Evolutionary conservation across 2,888 invertebrate species (phyloP).

Genomic region (Monopis laevigella): DNA sequence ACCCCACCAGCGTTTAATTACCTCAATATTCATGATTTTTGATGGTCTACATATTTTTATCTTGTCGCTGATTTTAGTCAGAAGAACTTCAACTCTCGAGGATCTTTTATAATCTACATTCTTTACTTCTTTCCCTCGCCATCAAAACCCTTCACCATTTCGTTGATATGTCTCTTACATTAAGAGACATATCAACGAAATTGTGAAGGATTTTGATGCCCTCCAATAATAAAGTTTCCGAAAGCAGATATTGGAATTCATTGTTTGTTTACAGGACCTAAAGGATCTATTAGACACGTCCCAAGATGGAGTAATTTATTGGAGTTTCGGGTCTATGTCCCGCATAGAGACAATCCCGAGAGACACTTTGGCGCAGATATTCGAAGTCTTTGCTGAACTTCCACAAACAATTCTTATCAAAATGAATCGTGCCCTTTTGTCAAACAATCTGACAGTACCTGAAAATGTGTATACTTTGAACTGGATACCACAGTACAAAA

Average conservation of each 20-base stretch:
- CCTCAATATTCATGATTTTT: no score
- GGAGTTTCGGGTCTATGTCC: conserved; percentile 70
- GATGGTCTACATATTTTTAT: no score
- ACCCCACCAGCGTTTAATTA: no score
- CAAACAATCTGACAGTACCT: conserved; percentile 52
- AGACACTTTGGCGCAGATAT: conserved; percentile 49
- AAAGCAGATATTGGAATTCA: neutral
- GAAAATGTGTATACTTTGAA: conserved; percentile 56
- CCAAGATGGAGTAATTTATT: conserved; percentile 61
- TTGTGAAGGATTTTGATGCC: no score
- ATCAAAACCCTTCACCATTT: no score
- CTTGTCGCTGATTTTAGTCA: no score
- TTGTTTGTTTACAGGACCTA: conserved; percentile 35
- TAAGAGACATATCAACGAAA: no score
- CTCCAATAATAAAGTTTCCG: no score
- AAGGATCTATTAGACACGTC: conserved; percentile 49
- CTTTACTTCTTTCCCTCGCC: no score
- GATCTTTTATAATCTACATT: no score
- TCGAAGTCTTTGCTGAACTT: conserved; percentile 56
- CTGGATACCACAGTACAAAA: conserved; percentile 66
- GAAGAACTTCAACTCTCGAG: no score
- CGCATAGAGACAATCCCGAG: conserved; percentile 61
- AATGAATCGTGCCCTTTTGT: conserved; percentile 53
- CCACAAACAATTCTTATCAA: conserved; percentile 66
- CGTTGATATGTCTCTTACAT: no score